A percentile compares a stretch with the other conserved stretches of the same genome.
Evolutionary conservation across 2,888 invertebrate species (phyloP).

Genomic region (Prosopocoilus inquinatus): DNA sequence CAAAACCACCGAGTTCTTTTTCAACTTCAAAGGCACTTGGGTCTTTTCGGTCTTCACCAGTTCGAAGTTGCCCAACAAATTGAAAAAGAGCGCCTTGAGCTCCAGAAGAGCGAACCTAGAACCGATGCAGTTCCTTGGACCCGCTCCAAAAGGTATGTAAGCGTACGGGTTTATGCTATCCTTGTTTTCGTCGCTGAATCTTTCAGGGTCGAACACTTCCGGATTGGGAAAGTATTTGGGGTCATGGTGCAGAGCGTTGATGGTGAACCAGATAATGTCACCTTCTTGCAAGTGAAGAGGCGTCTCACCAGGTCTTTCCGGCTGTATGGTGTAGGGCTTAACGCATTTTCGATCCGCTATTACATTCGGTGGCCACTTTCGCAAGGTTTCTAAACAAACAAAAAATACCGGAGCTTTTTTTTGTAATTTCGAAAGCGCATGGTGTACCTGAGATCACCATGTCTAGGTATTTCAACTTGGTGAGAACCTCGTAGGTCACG

Average conservation of each 20-base stretch:
- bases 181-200: conserved; percentile 56
- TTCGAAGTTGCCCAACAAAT: conserved; percentile 35
- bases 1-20: neutral
- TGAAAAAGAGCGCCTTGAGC: conserved; percentile 34
- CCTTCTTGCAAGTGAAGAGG: neutral
- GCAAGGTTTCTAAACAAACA: conserved; percentile 30
- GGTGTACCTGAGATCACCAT: conserved; percentile 8
- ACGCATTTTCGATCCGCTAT: neutral
- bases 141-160: conserved; percentile 47
- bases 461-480: conserved; percentile 44
- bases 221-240: conserved; percentile 35
- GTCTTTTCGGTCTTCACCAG: conserved; percentile 34
- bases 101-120: conserved; percentile 40
- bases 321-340: neutral
- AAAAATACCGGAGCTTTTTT: no score
- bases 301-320: conserved; percentile 1
- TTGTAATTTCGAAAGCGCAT: no score
- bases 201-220: conserved; percentile 40
- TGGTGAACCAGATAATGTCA: neutral
- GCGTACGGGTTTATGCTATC: conserved; percentile 50
- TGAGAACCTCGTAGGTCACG: conserved; percentile 53
- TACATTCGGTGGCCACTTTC: conserved; percentile 34
- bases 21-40: neutral
- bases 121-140: conserved; percentile 64
- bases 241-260: neutral